Evolutionary conservation across 2,888 invertebrate genomes (phyloP).

Genomic region (Hedya salicella): DNA sequence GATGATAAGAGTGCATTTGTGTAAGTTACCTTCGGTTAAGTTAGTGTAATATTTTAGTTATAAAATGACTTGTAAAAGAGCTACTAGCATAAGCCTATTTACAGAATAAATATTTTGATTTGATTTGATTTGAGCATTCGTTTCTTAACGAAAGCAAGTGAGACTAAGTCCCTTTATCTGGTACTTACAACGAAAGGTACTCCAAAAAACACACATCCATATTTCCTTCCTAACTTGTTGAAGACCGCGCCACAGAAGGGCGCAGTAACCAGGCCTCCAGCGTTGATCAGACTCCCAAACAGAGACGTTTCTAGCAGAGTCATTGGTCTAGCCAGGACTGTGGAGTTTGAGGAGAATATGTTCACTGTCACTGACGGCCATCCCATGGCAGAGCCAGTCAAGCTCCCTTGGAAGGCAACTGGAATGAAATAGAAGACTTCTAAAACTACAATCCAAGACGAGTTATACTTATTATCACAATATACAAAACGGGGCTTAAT

Average conservation of each 20-base stretch:
- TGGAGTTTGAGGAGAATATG: conserved; percentile 68
- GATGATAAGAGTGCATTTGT: no score
- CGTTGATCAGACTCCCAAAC: conserved; percentile 71
- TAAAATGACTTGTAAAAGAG: no score
- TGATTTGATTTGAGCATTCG: no score
- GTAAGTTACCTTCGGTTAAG: no score
- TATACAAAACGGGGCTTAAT: no score
- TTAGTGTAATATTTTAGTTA: no score
- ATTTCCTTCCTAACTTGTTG: conserved; percentile 70
- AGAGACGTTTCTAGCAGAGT: conserved; percentile 64
- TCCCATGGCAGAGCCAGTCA: conserved; percentile 70
- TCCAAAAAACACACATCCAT: conserved; percentile 71
- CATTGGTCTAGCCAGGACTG: conserved; percentile 67
- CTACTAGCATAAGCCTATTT: no score
- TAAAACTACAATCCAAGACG: no score
- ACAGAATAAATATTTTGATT: no score
- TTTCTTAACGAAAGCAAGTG: no score
- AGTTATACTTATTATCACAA: no score
- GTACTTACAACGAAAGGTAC: conserved; percentile 70
- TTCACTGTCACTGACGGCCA: conserved; percentile 77
- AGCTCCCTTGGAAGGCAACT: conserved; percentile 68
- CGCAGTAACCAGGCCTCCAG: conserved; percentile 67
- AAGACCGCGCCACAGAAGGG: conserved; percentile 70
- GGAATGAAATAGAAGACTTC: conserved; percentile 45
- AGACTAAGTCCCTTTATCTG: no score